A percentile compares a stretch with the other conserved stretches of the same genome.
Evolutionary conservation across 2,888 invertebrate genomes (phyloP).

Genomic region (Pachliopta kotzebuea): DNA sequence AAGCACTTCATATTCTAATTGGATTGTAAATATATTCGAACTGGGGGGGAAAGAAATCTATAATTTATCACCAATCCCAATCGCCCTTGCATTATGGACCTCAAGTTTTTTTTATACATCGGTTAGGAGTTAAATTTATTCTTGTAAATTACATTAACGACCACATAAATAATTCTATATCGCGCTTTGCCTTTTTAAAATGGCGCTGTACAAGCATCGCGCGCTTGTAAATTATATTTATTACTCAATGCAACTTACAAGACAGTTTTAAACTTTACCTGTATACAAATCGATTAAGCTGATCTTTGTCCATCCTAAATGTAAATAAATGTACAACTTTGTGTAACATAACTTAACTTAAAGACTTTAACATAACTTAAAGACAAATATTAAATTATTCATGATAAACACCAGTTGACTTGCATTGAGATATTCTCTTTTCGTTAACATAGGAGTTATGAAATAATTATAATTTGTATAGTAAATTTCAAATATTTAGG

Average conservation of each 20-base stretch:
- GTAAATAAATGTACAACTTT: no score
- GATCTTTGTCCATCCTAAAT: no score
- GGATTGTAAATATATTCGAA: constrained; percentile 22
- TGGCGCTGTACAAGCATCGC: background rate
- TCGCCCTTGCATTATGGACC: constrained; percentile 8
- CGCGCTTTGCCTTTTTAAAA: constrained; percentile 8
- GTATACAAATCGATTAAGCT: no score
- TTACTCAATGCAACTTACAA: constrained; percentile 9
- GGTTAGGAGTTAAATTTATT: constrained; percentile 11
- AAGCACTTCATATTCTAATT: constrained; percentile 14
- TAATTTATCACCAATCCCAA: constrained; percentile 10
- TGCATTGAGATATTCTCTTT: no score
- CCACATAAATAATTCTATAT: constrained; percentile 19
- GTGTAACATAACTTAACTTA: no score
- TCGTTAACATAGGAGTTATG: no score
- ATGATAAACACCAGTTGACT: no score
- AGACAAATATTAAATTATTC: no score
- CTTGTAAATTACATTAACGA: constrained; percentile 23
- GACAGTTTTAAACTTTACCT: background rate
- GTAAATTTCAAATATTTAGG: no score
- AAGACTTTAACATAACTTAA: no score
- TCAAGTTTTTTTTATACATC: constrained; percentile 16
- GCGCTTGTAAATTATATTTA: constrained; percentile 12
- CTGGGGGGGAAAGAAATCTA: background rate
- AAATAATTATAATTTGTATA: no score